phyloP scores from a whole-genome alignment of 2,797 vertebrate species.

The Spatula clypeata region DNA sequence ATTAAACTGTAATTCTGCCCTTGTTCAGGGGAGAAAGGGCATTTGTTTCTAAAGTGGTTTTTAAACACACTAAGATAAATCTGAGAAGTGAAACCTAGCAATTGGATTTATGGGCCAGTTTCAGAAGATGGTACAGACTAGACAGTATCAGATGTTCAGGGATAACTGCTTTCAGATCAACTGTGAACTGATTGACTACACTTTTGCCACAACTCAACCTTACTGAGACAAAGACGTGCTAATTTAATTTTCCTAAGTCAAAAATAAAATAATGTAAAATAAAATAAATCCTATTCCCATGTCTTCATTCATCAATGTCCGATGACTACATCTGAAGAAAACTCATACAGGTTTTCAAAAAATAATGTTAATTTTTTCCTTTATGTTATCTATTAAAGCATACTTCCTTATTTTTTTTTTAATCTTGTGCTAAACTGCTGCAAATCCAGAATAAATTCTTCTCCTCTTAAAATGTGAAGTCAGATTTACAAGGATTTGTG shows the following conservation, averaged over 20 bases:
- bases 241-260: background rate
- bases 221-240: background rate
- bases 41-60: background rate
- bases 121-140: background rate
- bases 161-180: background rate
- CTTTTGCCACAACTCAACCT: background rate
- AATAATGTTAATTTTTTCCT: background rate
- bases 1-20: background rate
- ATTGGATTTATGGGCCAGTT: background rate
- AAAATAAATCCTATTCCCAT: background rate
- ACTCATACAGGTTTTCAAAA: background rate
- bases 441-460: background rate
- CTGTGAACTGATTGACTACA: background rate
- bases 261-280: background rate
- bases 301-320: background rate
- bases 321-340: background rate
- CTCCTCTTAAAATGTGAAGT: background rate
- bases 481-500: background rate
- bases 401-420: rapidly evolving
- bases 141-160: background rate
- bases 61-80: background rate
- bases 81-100: background rate
- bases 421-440: background rate
- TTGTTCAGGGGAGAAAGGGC: background rate
- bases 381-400: background rate